A percentile compares a stretch with the other conserved stretches of the same genome.
Evolutionary conservation across 2,797 vertebrate genomes (phyloP).

Genomic region (Falco cherrug): DNA sequence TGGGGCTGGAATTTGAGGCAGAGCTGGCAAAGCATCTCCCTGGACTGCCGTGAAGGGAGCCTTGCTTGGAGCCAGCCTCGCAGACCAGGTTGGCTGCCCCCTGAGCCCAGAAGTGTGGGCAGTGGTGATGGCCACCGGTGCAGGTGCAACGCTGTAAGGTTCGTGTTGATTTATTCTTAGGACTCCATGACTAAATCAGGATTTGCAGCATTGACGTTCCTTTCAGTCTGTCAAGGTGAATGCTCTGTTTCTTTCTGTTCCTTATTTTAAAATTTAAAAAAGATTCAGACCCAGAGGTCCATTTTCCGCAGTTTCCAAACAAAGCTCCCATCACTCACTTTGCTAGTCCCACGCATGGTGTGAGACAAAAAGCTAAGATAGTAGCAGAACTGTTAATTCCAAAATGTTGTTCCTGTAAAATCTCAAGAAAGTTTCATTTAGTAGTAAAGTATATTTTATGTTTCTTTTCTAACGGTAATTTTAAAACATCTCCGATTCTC

Average conservation of each 20-base stretch:
- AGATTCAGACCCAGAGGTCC: background rate
- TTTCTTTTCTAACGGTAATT: background rate
- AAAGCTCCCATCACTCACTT: background rate
- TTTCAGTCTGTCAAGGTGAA: background rate
- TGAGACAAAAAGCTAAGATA: background rate
- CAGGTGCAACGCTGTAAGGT: fast-evolving
- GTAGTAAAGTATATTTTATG: background rate
- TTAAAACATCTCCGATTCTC: background rate
- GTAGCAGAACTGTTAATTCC: background rate
- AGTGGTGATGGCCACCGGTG: fast-evolving
- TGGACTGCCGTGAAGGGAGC: fast-evolving
- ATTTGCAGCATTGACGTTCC: background rate
- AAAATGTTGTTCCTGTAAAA: background rate
- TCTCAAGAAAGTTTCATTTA: background rate
- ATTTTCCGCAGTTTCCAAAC: background rate
- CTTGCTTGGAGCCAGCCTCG: background rate
- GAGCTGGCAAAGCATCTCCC: background rate
- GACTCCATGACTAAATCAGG: no score
- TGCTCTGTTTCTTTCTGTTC: background rate
- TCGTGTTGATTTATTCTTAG: no score
- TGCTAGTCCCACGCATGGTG: fast-evolving
- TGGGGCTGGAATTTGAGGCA: fast-evolving
- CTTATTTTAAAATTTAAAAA: background rate
- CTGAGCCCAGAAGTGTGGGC: no score
- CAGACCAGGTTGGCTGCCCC: no score